phyloP scores from a whole-genome alignment of 2,888 invertebrate genomes.

The Drosophila prolongata region DNA sequence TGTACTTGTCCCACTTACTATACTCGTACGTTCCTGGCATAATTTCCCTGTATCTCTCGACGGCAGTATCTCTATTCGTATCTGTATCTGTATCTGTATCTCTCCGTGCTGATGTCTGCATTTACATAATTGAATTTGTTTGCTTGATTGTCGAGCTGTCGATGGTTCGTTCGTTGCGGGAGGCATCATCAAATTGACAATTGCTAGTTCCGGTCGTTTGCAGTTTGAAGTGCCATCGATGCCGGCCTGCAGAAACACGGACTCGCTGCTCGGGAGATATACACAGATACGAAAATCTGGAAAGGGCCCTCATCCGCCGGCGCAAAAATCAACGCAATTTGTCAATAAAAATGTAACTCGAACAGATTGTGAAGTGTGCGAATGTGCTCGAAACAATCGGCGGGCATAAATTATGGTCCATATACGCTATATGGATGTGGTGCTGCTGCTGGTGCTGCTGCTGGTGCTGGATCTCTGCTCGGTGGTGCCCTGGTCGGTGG shows the following conservation, averaged over 20 bases:
- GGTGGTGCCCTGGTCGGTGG: constrained; percentile 31
- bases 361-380: constrained; percentile 80
- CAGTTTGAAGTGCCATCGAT: constrained; percentile 81
- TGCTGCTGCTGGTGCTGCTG: constrained; percentile 3
- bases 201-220: constrained; percentile 83
- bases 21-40: constrained; percentile 66
- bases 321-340: constrained; percentile 84
- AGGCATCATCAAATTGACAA: constrained; percentile 80
- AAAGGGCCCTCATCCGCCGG: constrained; percentile 46
- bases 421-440: constrained; percentile 22
- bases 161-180: constrained; percentile 66
- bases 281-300: constrained; percentile 11
- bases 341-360: constrained; percentile 83
- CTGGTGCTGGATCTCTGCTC: constrained; percentile 26
- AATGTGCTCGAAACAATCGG: constrained; percentile 79
- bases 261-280: neutral
- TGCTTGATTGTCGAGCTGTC: constrained; percentile 83
- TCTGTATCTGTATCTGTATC: constrained; percentile 20
- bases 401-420: constrained; percentile 73
- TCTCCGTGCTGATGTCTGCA: constrained; percentile 79
- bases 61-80: constrained; percentile 4
- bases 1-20: constrained; percentile 56
- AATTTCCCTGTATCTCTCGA: constrained; percentile 50
- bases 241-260: constrained; percentile 37
- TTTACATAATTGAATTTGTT: constrained; percentile 84